Base-by-base conservation (phyloP, 2,888 invertebrate genomes). In the Nomada hirtipes region DNA sequence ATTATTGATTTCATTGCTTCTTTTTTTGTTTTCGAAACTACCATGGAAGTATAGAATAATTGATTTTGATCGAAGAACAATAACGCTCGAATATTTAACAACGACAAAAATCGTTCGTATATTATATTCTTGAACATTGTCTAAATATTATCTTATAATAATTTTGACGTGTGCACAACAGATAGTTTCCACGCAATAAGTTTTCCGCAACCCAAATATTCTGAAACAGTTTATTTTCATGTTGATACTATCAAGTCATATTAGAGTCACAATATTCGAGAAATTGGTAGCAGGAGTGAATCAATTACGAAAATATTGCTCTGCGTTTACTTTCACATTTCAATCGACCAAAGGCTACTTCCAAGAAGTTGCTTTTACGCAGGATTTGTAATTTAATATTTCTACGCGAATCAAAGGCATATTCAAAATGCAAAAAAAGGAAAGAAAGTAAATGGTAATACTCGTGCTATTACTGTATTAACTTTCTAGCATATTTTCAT, bases 281-380 rank as follows among this genome's bases (percentile, higher is more conserved):
- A 44, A 20, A 2, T 44, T 61, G 53, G 20, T 44, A 44, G 44
- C 20, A 11, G 4, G 10, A 18, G 36, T 23, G 15, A 18, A 55
- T 47, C 13, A 23, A 23, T 63, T 11, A 29, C 23, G 52, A 11
- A 13, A 63, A 36, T n/a, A 2, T 13, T 4, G 7, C 50, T 15
- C 26, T 1, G 7, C 4, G 23, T 63, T 69, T 42, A 47, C 61
- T 53, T 53, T 67, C 59, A 50, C 67, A 59, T 59, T 67, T 57
- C 67, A 18, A 65, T 60, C n/a, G 9, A n/a, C 23, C n/a, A 44
- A 42, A 52, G 26, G 29, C 26, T 63, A n/a, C 23, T 15, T 29
- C n/a, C 13, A 7, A 10, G 18, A 74, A 68, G n/a, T 63, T 57
- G 55, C 9, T 23, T 29, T 53, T 18, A 23, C n/a, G 11, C 20